phyloP scores from a whole-genome alignment of 2,888 invertebrate species.

The Tachina fera region DNA sequence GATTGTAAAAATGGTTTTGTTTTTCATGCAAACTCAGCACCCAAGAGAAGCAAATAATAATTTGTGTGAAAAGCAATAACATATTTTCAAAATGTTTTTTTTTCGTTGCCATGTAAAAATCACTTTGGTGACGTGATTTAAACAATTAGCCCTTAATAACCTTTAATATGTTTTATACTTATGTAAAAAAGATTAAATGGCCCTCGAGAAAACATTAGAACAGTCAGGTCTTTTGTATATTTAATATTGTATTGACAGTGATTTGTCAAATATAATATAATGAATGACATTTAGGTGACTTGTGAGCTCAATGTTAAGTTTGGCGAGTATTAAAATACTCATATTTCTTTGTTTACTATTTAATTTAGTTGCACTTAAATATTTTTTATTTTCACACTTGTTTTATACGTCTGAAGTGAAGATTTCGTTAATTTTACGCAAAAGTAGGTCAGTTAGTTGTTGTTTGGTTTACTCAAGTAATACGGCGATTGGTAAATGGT shows the following conservation, averaged over 20 bases:
- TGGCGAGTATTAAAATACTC: background rate
- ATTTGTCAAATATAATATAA: slow-evolving; percentile 20
- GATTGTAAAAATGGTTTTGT: too few relatives aligned
- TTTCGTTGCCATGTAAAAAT: background rate
- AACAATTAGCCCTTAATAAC: slow-evolving; percentile 3
- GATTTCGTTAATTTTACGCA: background rate
- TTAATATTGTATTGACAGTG: slow-evolving; percentile 25
- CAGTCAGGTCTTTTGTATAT: background rate
- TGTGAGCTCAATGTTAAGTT: slow-evolving; percentile 7
- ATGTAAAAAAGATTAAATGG: background rate
- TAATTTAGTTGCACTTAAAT: too few relatives aligned
- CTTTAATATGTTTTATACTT: slow-evolving; percentile 19
- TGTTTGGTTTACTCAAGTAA: slow-evolving; percentile 11
- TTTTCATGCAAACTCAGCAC: too few relatives aligned
- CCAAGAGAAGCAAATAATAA: too few relatives aligned
- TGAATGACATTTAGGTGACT: slow-evolving; percentile 35
- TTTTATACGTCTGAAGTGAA: background rate
- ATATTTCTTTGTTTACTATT: background rate
- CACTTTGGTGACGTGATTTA: background rate
- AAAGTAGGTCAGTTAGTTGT: slow-evolving; percentile 19
- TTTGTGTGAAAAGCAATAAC: too few relatives aligned
- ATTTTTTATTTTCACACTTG: background rate
- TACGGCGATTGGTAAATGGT: too few relatives aligned
- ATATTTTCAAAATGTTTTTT: too few relatives aligned
- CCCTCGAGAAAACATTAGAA: background rate